Evolutionary conservation across 1,140 invertebrate species (phyloP).

Genomic region (Anastrepha ludens): DNA sequence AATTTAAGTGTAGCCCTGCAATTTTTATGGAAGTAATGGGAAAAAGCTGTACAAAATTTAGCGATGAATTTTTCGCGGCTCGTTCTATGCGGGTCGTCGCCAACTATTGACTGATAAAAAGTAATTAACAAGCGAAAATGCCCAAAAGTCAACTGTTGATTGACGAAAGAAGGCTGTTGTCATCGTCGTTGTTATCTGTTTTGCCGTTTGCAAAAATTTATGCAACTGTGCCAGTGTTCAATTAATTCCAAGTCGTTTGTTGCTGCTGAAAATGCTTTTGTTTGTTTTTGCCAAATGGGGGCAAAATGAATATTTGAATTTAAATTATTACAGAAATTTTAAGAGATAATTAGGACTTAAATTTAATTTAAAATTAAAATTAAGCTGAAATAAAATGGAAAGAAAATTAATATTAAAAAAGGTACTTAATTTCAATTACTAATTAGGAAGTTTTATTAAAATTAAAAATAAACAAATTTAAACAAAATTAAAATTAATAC

Average conservation of each 20-base stretch:
- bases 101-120: not conserved
- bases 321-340: too few relatives aligned
- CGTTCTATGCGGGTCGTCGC: not conserved
- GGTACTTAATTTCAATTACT: too few relatives aligned
- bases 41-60: not conserved
- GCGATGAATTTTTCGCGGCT: not conserved
- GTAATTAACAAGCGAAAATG: not conserved
- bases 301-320: too few relatives aligned
- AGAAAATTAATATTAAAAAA: too few relatives aligned
- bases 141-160: not conserved
- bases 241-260: not conserved
- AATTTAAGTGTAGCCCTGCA: not conserved
- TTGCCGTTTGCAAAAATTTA: slow-evolving; percentile 21
- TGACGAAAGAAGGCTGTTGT: not conserved
- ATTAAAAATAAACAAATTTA: too few relatives aligned
- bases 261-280: too few relatives aligned
- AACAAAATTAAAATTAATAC: too few relatives aligned
- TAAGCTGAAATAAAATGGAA: too few relatives aligned
- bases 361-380: too few relatives aligned
- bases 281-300: too few relatives aligned
- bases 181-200: not conserved
- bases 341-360: too few relatives aligned
- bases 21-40: not conserved
- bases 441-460: too few relatives aligned
- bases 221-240: slow-evolving; percentile 35